Percentiles rank a stretch among this genome's conserved stretches.
phyloP scores from a whole-genome alignment of 2,888 invertebrate species.

The Pimpla rufipes region DNA sequence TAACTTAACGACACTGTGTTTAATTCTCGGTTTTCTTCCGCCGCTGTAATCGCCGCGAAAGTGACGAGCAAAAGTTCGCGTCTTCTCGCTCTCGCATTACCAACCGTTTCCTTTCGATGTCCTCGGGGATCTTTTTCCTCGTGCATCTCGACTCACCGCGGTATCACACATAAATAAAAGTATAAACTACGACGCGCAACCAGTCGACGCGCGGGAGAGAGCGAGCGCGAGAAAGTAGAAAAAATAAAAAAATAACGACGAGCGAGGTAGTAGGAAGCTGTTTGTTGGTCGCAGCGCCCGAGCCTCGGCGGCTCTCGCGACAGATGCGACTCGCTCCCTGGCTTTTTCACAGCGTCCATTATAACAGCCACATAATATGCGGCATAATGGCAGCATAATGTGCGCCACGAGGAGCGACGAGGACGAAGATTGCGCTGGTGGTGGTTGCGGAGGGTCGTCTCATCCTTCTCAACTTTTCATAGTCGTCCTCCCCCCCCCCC shows the following conservation, averaged over 20 bases:
- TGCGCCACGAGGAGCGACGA: constrained; percentile 53
- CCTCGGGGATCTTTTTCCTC: constrained; percentile 56
- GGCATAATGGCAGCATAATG: constrained; percentile 69
- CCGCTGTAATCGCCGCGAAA: constrained; percentile 57
- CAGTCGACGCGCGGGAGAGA: constrained; percentile 68
- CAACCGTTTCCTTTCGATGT: constrained; percentile 38
- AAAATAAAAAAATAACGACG: constrained; percentile 46
- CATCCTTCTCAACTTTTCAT: constrained; percentile 23
- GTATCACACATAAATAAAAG: constrained; percentile 54
- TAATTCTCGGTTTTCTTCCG: constrained; percentile 63
- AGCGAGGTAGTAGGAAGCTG: constrained; percentile 64
- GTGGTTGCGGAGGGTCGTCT: constrained; percentile 25
- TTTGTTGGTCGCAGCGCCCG: constrained; percentile 40
- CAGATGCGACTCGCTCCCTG: constrained; percentile 67
- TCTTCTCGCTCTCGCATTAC: constrained; percentile 18
- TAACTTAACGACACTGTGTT: constrained; percentile 54
- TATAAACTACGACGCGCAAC: neutral
- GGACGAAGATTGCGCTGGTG: constrained; percentile 45
- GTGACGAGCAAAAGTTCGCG: constrained; percentile 55
- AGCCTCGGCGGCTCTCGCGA: constrained; percentile 59
- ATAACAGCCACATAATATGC: constrained; percentile 68
- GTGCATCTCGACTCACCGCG: constrained; percentile 27
- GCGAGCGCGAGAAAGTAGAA: constrained; percentile 57
- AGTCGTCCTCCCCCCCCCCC: constrained; percentile 18
- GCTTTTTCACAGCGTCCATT: constrained; percentile 63